Evolutionary conservation across 2,797 vertebrate genomes (phyloP).

Genomic region (Falco biarmicus): DNA sequence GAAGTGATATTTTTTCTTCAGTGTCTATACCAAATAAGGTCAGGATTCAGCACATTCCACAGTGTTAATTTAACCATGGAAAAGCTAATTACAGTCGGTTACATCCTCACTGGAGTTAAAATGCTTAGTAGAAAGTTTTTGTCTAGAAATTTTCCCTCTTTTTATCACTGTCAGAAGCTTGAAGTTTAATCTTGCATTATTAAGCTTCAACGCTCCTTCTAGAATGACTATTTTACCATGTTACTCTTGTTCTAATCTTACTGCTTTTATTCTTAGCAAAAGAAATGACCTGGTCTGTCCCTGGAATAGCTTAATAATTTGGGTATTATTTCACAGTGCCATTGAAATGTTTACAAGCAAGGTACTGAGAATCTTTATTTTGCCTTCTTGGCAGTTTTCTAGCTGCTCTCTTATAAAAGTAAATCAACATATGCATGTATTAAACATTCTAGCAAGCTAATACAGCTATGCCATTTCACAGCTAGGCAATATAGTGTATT

Average conservation of each 20-base stretch:
- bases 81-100: background rate
- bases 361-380: slow-evolving; percentile 19
- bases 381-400: slow-evolving; percentile 19
- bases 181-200: background rate
- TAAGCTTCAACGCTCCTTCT: background rate
- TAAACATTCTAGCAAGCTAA: background rate
- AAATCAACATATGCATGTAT: background rate
- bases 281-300: slow-evolving; percentile 19
- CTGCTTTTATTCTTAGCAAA: background rate
- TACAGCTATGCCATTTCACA: background rate
- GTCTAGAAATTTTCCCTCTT: background rate
- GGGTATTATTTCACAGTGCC: background rate
- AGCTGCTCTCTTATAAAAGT: background rate
- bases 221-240: background rate
- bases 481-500: background rate
- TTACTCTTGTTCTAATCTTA: slow-evolving; percentile 17
- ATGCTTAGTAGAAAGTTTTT: background rate
- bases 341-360: slow-evolving; percentile 50
- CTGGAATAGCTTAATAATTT: slow-evolving; percentile 45
- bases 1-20: background rate
- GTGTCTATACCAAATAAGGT: background rate
- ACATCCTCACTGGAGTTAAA: background rate
- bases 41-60: background rate
- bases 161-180: background rate
- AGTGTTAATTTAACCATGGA: slow-evolving; percentile 8